These are phyloP conservation scores for Drosophila tani DNA, from an alignment of 1,140 invertebrate genomes.

Conservation along the genomic window DNA sequence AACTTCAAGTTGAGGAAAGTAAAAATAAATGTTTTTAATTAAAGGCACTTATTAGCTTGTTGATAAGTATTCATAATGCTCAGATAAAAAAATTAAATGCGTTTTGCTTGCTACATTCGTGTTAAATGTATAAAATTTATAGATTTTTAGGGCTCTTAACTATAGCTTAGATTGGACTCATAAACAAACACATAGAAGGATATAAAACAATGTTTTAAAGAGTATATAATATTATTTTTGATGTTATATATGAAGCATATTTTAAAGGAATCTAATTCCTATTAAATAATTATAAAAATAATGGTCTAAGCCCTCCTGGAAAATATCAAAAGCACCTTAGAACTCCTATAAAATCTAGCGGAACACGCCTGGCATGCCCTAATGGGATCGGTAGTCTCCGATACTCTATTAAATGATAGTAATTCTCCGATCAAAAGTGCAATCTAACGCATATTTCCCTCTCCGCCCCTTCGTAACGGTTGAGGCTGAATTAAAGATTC, in stretches of 20 bases:
- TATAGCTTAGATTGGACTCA: background rate
- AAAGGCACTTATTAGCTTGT: background rate
- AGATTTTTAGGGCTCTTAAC: too few relatives aligned
- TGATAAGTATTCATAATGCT: too few relatives aligned
- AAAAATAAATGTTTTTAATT: constrained; percentile 9
- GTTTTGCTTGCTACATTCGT: too few relatives aligned
- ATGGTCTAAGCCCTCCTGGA: background rate
- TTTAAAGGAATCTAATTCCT: too few relatives aligned
- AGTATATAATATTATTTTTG: background rate
- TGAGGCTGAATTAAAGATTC: constrained; percentile 38
- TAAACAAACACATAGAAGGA: background rate
- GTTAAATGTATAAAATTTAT: background rate
- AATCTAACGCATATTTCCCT: constrained; percentile 23
- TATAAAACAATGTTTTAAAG: background rate
- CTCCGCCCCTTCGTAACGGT: constrained; percentile 17
- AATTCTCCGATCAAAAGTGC: constrained; percentile 43
- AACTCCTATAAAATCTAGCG: background rate
- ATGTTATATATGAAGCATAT: background rate
- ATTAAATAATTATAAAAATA: background rate
- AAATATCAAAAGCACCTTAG: background rate
- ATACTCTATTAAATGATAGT: constrained; percentile 33
- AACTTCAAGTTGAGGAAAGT: constrained; percentile 4
- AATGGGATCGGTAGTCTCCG: constrained; percentile 15
- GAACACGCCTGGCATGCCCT: constrained; percentile 4
- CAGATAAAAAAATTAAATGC: background rate